Conservation (phyloP, 2,888 invertebrate species). For the Fissipunctia ypsillon region DNA sequence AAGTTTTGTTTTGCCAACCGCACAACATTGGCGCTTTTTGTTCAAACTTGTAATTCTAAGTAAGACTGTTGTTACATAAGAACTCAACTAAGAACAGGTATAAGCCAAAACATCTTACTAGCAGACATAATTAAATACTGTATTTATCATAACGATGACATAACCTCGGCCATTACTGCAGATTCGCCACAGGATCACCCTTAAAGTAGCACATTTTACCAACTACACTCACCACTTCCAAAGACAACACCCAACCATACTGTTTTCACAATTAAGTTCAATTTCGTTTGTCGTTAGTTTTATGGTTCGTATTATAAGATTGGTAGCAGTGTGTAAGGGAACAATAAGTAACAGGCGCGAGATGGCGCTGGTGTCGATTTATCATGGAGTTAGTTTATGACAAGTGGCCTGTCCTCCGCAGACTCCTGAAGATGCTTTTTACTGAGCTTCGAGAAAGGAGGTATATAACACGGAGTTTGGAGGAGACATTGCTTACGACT, state of each 20-base stretch:
- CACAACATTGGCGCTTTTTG: neutral
- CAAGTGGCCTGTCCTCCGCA: conserved; percentile 87
- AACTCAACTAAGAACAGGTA: conserved; percentile 25
- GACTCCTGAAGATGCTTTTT: conserved; percentile 85
- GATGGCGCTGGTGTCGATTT: conserved; percentile 84
- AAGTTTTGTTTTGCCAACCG: neutral
- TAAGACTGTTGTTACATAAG: neutral
- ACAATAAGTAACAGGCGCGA: conserved; percentile 87
- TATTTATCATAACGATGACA: conserved; percentile 85
- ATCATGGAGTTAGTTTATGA: conserved; percentile 87
- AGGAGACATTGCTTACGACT: conserved; percentile 22
- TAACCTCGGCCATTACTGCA: conserved; percentile 80
- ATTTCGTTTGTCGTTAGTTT: conserved; percentile 48
- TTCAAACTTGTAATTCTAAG: conserved; percentile 8
- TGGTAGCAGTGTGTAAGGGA: conserved; percentile 80
- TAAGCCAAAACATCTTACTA: conserved; percentile 61
- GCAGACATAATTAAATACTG: conserved; percentile 83
- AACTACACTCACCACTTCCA: conserved; percentile 10
- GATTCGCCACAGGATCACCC: conserved; percentile 78
- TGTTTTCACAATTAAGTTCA: neutral
- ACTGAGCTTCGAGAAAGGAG: conserved; percentile 68
- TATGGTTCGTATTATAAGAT: neutral
- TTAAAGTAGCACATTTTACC: conserved; percentile 67
- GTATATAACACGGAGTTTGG: conserved; percentile 24
- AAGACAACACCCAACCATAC: conserved; percentile 45